phyloP scores from a whole-genome alignment of 2,797 vertebrate genomes.

The Spheniscus humboldti region DNA sequence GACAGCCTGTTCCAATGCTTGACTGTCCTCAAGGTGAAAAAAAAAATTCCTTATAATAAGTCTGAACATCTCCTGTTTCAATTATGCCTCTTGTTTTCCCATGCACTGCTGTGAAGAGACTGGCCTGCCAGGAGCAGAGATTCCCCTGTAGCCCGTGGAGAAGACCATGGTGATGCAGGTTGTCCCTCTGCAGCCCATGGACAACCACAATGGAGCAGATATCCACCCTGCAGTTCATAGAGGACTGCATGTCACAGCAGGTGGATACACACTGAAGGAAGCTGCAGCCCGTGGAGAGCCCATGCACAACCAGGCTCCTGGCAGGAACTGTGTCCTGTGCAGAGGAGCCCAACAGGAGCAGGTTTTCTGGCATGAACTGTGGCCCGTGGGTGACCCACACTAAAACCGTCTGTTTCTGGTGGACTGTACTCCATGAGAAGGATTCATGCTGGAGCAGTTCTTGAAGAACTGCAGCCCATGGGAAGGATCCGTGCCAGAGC shows the following conservation, averaged over 20 bases:
- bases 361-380: not conserved
- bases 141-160: not conserved
- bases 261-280: not conserved
- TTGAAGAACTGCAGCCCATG: not conserved
- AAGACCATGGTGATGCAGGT: rapidly evolving
- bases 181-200: not conserved
- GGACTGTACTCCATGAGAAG: not conserved
- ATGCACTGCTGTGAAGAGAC: not conserved
- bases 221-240: not conserved
- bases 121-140: not conserved
- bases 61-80: not conserved
- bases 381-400: not conserved
- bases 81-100: not conserved
- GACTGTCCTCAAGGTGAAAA: not conserved
- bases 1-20: not conserved
- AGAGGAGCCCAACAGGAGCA: not conserved
- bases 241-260: not conserved
- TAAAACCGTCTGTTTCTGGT: not conserved
- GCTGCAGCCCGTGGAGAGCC: not conserved
- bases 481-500: not conserved
- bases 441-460: not conserved
- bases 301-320: not conserved
- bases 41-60: not conserved
- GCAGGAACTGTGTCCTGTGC: not conserved
- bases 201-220: not conserved